phyloP scores from a whole-genome alignment of 1,140 invertebrate species.

The Aphaenogaster floridana region DNA sequence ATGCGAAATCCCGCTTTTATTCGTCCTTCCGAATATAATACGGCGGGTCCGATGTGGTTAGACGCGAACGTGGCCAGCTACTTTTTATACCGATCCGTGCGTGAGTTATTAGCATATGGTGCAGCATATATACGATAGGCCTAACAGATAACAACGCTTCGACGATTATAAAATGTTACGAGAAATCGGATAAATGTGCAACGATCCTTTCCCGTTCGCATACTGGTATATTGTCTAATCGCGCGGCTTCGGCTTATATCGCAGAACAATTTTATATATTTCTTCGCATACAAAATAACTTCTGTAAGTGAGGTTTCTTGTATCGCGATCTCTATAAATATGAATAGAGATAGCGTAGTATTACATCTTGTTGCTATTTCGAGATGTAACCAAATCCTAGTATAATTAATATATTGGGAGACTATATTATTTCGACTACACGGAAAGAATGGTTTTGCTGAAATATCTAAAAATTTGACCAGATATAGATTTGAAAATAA shows the following conservation, averaged over 20 bases:
- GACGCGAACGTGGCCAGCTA: slow-evolving; percentile 73
- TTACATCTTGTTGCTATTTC: not conserved
- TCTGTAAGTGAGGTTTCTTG: not conserved
- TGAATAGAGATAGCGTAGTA: not conserved
- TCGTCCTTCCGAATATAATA: slow-evolving; percentile 79
- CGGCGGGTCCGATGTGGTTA: slow-evolving; percentile 78
- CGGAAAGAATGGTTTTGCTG: too few species aligned
- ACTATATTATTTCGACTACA: not conserved
- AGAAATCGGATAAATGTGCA: slow-evolving; percentile 22
- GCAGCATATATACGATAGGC: slow-evolving; percentile 79
- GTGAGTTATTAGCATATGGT: slow-evolving; percentile 85
- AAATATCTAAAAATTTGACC: too few species aligned
- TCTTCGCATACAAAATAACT: not conserved
- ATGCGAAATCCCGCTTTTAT: slow-evolving; percentile 78
- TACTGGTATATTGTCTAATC: not conserved
- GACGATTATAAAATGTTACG: slow-evolving; percentile 72
- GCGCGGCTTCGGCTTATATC: not conserved
- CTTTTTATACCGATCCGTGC: slow-evolving; percentile 75
- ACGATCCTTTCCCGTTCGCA: not conserved
- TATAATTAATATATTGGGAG: not conserved
- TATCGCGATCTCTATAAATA: not conserved
- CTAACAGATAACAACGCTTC: slow-evolving; percentile 78
- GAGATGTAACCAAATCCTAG: not conserved
- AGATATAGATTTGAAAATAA: too few species aligned
- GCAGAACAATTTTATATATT: not conserved